These are phyloP conservation scores for Oophaga sylvatica DNA, from an alignment of 2,797 vertebrate species.

Conservation along the genomic window DNA sequence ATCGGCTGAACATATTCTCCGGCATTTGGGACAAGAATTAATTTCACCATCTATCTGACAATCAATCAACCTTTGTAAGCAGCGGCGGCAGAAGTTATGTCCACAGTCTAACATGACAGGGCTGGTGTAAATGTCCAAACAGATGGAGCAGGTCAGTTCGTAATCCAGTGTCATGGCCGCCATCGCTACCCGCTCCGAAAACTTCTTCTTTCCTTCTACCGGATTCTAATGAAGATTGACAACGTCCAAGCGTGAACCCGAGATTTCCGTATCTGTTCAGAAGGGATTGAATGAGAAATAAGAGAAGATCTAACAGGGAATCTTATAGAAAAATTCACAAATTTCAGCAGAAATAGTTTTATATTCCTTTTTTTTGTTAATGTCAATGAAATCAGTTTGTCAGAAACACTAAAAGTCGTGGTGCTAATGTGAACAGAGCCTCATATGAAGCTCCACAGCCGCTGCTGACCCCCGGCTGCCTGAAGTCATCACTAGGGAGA, in stretches of 20 bases:
- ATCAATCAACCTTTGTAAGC: neutral
- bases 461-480: too few relatives aligned
- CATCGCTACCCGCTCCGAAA: neutral
- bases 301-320: neutral
- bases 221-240: neutral
- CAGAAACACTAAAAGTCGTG: too few relatives aligned
- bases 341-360: too few relatives aligned
- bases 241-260: neutral
- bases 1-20: neutral
- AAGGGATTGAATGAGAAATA: neutral
- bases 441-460: too few relatives aligned
- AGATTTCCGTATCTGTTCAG: neutral
- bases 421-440: too few relatives aligned
- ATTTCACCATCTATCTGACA: neutral
- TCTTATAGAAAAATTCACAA: too few relatives aligned
- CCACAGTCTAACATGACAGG: neutral
- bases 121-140: neutral
- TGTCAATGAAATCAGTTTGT: too few relatives aligned
- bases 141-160: neutral
- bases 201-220: neutral
- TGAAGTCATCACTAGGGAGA: too few relatives aligned
- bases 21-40: neutral
- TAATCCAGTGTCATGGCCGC: neutral
- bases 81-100: neutral
- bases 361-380: too few relatives aligned